Evolutionary conservation across 2,797 vertebrate genomes (phyloP), one percentile per base, ranked within the genome.

Genomic region (Xerus rutilus): DNA sequence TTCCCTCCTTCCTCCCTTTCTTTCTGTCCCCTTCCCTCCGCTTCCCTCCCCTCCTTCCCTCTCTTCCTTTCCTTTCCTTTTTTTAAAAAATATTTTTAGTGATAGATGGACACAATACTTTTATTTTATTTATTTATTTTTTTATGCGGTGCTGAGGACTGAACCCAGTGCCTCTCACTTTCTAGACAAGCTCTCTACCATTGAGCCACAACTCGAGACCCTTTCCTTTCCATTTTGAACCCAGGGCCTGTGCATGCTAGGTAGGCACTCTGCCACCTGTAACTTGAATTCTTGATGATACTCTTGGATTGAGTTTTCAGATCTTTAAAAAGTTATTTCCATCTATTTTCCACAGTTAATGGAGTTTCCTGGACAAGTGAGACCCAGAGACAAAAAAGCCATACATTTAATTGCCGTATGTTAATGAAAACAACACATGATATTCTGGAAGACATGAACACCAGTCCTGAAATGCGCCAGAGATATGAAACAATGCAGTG

Each of bases 401-500:
- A 99, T 96, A 99, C 99, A 0, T 99, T 99, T 97, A 99, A 99
- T 98, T 99, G 99, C 92, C 99, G 99, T 12, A 99, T 99, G 99
- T 98, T 99, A 98, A 99, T 99, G 95, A 99, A 99, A 98, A 99
- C 98, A 32, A 97, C 97, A 87, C 99, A 99, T 18, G 99, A 99
- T 92, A 91, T 98, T 96, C 96, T 99, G 79, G 99, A 99, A 94
- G 99, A 99, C 93, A 98, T 99, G n/a, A 97, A 97, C 0, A 98
- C 98, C 74, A 98, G 98, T 67, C 98, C 98, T 74, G 98, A 99
- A 70, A n/a, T 93, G 3, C 98, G 93, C 85, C 99, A 99, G n/a
- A 99, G 99, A 98, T 99, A 99, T 0, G 99, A 99, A 98, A 99
- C 99, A 65, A 99, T 99, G 99, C 99, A 99, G 97, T 99, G 99